Evolutionary conservation across 2,888 invertebrate species (phyloP).

Genomic region (Creontiades dilutus): DNA sequence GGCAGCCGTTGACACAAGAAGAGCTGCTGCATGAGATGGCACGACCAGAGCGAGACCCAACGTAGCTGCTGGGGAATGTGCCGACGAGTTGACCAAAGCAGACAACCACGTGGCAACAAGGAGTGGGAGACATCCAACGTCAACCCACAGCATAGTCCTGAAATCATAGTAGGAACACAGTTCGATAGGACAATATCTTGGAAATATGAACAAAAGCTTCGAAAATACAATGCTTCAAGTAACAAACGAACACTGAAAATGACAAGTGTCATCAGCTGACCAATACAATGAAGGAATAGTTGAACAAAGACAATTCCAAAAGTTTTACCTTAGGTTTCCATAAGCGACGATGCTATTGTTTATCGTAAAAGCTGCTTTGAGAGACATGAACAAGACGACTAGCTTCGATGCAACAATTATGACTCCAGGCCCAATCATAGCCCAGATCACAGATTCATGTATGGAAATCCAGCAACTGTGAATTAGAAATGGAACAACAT

Average conservation of each 20-base stretch:
- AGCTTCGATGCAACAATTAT: constrained; percentile 88
- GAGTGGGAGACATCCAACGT: constrained; percentile 91
- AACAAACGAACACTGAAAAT: too few relatives aligned
- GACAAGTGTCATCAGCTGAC: too few relatives aligned
- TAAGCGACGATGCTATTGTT: constrained; percentile 93
- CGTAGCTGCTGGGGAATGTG: constrained; percentile 85
- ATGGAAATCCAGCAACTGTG: constrained; percentile 96
- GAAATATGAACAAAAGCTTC: too few relatives aligned
- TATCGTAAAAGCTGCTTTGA: constrained; percentile 93
- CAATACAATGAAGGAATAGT: too few relatives aligned
- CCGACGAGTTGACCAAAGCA: constrained; percentile 88
- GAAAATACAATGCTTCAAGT: too few relatives aligned
- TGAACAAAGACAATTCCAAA: not conserved
- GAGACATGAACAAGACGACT: constrained; percentile 89
- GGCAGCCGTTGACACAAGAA: constrained; percentile 80
- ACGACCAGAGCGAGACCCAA: constrained; percentile 89
- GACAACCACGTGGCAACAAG: constrained; percentile 92
- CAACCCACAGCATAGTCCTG: constrained; percentile 91
- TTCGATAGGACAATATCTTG: too few relatives aligned
- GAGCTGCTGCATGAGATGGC: constrained; percentile 89
- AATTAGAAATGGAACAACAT: too few relatives aligned
- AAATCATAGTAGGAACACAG: too few relatives aligned
- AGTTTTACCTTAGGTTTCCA: constrained; percentile 81
- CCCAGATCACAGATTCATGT: constrained; percentile 96
- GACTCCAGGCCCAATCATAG: constrained; percentile 94